Conservation (phyloP, 1,140 invertebrate genomes). For the Heterodera schachtii region DNA sequence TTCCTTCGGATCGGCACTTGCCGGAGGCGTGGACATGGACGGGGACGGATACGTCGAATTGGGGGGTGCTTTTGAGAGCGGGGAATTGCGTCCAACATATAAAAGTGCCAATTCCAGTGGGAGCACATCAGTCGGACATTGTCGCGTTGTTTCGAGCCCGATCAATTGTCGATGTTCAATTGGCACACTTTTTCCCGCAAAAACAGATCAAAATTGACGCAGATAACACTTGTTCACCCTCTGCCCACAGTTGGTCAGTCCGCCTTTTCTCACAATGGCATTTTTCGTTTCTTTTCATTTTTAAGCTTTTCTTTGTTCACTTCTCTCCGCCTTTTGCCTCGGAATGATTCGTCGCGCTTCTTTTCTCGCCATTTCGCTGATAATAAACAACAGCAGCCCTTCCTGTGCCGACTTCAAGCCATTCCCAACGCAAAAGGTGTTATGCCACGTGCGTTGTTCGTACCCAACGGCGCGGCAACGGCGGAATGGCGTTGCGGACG, state of each 20-base stretch:
- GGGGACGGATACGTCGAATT: slow-evolving; percentile 88
- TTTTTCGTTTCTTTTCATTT: slow-evolving; percentile 4
- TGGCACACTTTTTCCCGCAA: slow-evolving; percentile 42
- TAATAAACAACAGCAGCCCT: slow-evolving; percentile 25
- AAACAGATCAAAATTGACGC: slow-evolving; percentile 56
- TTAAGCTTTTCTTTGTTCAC: slow-evolving; percentile 45
- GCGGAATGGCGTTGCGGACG: slow-evolving; percentile 45
- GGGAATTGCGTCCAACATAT: neutral
- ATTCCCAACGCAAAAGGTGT: slow-evolving; percentile 50
- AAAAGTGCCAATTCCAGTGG: slow-evolving; percentile 68
- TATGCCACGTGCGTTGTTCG: slow-evolving; percentile 26
- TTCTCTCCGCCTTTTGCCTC: slow-evolving; percentile 35
- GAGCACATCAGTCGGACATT: slow-evolving; percentile 80
- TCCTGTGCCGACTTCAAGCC: slow-evolving; percentile 48
- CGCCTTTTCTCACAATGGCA: neutral
- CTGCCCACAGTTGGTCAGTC: slow-evolving; percentile 51
- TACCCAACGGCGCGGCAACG: slow-evolving; percentile 34
- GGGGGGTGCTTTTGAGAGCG: slow-evolving; percentile 65
- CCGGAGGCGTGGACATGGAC: slow-evolving; percentile 86
- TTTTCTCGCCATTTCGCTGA: slow-evolving; percentile 11
- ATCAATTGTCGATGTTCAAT: slow-evolving; percentile 52
- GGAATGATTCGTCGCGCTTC: slow-evolving; percentile 46
- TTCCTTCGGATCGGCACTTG: slow-evolving; percentile 84
- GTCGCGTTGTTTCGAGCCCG: slow-evolving; percentile 69
- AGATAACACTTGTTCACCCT: slow-evolving; percentile 42